Evolutionary conservation across 2,113 vertebrate species (phyloP), one percentile per base, ranked within the genome.

Genomic region (Brachyistius frenatus): DNA sequence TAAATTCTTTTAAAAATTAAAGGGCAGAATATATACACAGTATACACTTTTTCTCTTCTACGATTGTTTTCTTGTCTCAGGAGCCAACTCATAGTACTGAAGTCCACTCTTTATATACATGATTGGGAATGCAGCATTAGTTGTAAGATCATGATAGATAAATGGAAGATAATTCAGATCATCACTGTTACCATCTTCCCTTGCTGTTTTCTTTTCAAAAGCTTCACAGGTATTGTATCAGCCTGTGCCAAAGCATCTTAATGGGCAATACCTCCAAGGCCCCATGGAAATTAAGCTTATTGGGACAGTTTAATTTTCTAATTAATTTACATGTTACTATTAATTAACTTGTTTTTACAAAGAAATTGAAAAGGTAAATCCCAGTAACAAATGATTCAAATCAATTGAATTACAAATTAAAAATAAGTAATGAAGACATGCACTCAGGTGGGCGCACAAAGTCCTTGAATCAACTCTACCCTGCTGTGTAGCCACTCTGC

Each of bases 351-450:
- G 5, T 4, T 23, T 13, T 44, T 81, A 71, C 7, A 68, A 31
- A 31, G 6, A 13, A 31, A 57, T 67, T 2, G 36, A 66, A 62
- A 74, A 71, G 7, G 61, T 44, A 56, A 74, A 76, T 67, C 52
- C 23, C 23, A 23, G 23, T 23, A 23, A 23, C 23, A 23, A 23
- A 23, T 23, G 36, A 54, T 73, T 65, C n/a, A 62, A 53, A 46
- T 46, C n/a, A 76, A 66, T 57, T 49, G 54, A 50, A 78, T 83
- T 60, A n/a, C 8, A 81, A 50, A 66, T 50, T n/a, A 23, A 44
- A 50, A 8, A 54, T 60, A 2, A 53, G 7, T 10, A 11, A 49
- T 2, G 15, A 23, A 44, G 31, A 71, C 31, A 63, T 4, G 32
- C 33, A 53, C 52, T 39, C 2, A n/a, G 10, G 16, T 50, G 30